These are phyloP conservation scores for Dyspetes luteomarginatus DNA, from an alignment of 2,888 invertebrate species.

Conservation along the genomic window DNA sequence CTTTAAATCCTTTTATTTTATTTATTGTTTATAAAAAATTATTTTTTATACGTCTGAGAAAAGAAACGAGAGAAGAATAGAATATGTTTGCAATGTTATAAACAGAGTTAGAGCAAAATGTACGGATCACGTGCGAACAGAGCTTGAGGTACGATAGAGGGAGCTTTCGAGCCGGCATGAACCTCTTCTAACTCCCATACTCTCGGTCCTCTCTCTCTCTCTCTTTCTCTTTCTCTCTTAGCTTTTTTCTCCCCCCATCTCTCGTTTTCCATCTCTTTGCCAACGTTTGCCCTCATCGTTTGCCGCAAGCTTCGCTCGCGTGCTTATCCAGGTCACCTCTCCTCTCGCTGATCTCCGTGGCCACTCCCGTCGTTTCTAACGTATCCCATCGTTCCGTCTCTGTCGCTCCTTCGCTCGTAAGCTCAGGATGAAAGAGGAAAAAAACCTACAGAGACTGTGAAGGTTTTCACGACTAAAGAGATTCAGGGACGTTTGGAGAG, in stretches of 20 bases:
- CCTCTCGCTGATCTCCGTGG: constrained; percentile 12
- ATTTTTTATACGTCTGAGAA: too few relatives aligned
- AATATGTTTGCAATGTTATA: background rate
- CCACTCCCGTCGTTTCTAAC: constrained; percentile 20
- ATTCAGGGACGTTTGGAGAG: background rate
- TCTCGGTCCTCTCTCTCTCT: background rate
- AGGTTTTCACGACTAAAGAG: constrained; percentile 2
- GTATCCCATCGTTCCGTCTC: constrained; percentile 11
- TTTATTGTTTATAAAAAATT: background rate
- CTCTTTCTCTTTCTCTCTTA: background rate
- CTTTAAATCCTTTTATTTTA: background rate
- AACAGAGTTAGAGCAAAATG: constrained; percentile 13
- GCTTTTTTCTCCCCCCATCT: constrained; percentile 8
- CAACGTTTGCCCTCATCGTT: constrained; percentile 29
- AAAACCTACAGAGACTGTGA: background rate
- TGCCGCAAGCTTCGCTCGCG: constrained; percentile 53
- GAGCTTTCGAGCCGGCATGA: too few relatives aligned
- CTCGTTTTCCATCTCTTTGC: constrained; percentile 32
- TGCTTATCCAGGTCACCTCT: constrained; percentile 57
- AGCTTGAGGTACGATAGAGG: too few relatives aligned
- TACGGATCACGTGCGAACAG: constrained; percentile 42
- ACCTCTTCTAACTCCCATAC: too few relatives aligned
- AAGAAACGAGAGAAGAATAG: constrained; percentile 3
- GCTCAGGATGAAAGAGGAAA: constrained; percentile 24
- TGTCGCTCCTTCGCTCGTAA: constrained; percentile 16